Conservation (phyloP, 2,113 vertebrate genomes). For the Sterrhoptilus dennistouni region DNA sequence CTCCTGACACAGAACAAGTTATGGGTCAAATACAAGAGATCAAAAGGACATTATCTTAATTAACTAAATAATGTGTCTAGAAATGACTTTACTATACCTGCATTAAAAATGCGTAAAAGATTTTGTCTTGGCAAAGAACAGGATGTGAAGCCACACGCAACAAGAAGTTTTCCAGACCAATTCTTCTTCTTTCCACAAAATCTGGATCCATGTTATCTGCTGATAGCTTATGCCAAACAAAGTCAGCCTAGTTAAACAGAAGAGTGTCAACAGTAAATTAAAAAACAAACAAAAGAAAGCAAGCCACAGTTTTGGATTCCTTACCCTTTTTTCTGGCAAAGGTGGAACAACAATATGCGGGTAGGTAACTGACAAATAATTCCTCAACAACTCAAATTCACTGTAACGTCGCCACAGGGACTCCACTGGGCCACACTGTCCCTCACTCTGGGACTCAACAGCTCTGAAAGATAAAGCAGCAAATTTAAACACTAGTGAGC, state of each 20-base stretch:
- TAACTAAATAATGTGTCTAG: background rate
- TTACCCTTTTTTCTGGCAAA: constrained; percentile 95
- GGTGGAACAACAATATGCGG: constrained; percentile 89
- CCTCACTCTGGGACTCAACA: constrained; percentile 80
- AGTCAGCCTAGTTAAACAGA: constrained; percentile 86
- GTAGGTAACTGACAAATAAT: constrained; percentile 87
- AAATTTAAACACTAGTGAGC: background rate
- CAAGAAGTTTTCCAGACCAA: constrained; percentile 95
- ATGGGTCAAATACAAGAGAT: background rate
- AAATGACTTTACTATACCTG: constrained; percentile 77
- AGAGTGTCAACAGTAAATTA: background rate
- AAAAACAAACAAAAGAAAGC: background rate
- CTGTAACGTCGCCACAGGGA: constrained; percentile 95
- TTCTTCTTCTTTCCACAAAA: constrained; percentile 92
- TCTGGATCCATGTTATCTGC: constrained; percentile 98
- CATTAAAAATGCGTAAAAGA: constrained; percentile 90
- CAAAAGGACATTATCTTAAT: background rate
- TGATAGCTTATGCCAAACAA: constrained; percentile 97
- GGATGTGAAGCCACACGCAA: constrained; percentile 91
- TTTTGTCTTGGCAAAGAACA: constrained; percentile 87
- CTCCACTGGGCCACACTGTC: constrained; percentile 83
- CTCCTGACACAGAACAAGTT: background rate
- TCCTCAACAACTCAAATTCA: constrained; percentile 92
- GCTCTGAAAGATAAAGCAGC: constrained; percentile 73
- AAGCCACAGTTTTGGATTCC: background rate